Evolutionary conservation across 1,140 invertebrate genomes (phyloP), one percentile per base, ranked within the genome.

Genomic region (Drosophila kikkawai): DNA sequence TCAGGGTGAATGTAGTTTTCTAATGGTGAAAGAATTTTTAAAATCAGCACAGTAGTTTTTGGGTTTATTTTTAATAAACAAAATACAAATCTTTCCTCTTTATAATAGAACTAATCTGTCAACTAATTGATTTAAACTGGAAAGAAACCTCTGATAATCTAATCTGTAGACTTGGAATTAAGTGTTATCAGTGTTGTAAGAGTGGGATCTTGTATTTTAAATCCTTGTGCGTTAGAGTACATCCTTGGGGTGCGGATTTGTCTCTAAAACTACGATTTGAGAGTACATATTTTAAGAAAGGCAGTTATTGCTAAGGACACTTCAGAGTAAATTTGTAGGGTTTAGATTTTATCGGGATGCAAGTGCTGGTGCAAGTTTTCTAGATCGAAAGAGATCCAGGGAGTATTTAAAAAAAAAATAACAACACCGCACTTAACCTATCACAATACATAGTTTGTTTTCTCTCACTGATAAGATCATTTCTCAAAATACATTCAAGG

Each of bases 401-500:
- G 59, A 65, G 44, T 34, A 22, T 22, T 22, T 22, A 17, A 17
- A 61, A 64, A 19, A 15, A 44, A 36, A 56, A 44, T 15, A 53
- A 48, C 41, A 71, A 39, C 74, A 50, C 68, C 65, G 56, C 55
- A 75, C 71, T 75, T 67, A 64, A 75, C 65, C 79, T 80, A 79
- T 77, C 64, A 70, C 58, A 56, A 69, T 70, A 70, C 26, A 66
- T 59, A 42, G 32, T 48, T 61, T 36, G 56, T 39, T 57, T 60
- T 41, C 50, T 69, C 61, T 58, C 61, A 55, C 58, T 65, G 44
- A 57, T 67, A 78, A 26, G 58, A 51, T 64, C 50, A 64, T 66
- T 44, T 55, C 59, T 92, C 53, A 92, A 90, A 88, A 92, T 78
- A 88, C 85, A 83, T 85, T 92, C 84, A 92, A 73, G 56, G 91